Evolutionary conservation across 2,888 invertebrate species (phyloP).

Genomic region (Drosophila affinis): DNA sequence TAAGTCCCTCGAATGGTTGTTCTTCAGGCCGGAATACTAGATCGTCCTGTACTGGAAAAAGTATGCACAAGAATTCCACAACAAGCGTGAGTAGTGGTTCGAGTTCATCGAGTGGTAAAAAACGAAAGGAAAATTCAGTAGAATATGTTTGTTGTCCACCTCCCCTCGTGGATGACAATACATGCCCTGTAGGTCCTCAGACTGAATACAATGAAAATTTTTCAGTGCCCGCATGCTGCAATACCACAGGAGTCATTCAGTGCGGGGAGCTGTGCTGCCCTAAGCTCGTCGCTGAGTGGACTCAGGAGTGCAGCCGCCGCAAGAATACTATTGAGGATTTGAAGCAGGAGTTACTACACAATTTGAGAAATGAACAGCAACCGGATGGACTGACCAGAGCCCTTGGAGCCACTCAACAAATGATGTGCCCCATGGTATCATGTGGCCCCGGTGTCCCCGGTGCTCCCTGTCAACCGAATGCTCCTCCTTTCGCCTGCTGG

Average conservation of each 20-base stretch:
- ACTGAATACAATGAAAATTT: background rate
- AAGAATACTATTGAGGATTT: constrained; percentile 43
- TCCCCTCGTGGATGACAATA: background rate
- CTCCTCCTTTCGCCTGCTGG: background rate
- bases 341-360: constrained; percentile 41
- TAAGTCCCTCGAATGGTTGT: too few species aligned
- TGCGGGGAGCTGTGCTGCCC: constrained; percentile 3
- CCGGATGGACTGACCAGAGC: background rate
- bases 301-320: background rate
- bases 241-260: background rate
- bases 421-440: constrained; percentile 17
- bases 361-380: constrained; percentile 17
- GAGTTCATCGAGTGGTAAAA: background rate
- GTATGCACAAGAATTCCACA: background rate
- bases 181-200: background rate
- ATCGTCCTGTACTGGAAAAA: background rate
- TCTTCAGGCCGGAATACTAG: background rate
- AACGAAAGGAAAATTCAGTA: background rate
- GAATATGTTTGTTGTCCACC: background rate
- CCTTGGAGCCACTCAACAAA: constrained; percentile 6
- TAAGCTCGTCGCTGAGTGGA: background rate
- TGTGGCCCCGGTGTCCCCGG: constrained; percentile 11
- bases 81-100: background rate
- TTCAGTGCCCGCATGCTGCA: background rate
- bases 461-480: background rate